Percentiles rank a stretch among this genome's conserved stretches.
These are phyloP conservation scores for Leptobrachium leishanense DNA, from an alignment of 2,113 vertebrate species.

Conservation along the genomic window DNA sequence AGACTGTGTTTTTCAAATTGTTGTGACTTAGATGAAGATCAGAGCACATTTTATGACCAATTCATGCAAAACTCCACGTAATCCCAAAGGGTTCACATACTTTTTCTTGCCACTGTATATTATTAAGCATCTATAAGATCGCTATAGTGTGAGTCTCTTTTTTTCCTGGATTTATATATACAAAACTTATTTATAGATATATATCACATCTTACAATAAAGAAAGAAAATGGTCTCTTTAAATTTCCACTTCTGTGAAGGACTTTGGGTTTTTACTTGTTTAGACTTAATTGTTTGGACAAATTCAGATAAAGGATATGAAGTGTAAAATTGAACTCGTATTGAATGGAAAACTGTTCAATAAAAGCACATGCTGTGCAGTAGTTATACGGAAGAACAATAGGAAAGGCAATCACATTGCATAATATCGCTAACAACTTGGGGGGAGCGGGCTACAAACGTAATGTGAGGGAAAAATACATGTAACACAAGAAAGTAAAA, in stretches of 20 bases:
- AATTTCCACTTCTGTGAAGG: slow-evolving; percentile 38
- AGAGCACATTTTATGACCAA: too few species aligned
- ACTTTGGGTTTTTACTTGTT: slow-evolving; percentile 42
- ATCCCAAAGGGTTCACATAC: too few species aligned
- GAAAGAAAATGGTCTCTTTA: slow-evolving; percentile 13
- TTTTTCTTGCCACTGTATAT: too few species aligned
- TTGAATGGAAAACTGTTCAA: slow-evolving; percentile 46
- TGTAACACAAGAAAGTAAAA: slow-evolving; percentile 32
- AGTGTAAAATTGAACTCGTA: slow-evolving; percentile 49
- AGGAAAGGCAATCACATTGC: slow-evolving; percentile 41
- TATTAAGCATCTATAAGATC: too few species aligned
- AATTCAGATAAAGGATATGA: slow-evolving; percentile 49
- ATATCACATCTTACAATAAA: too few species aligned
- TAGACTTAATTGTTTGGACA: slow-evolving; percentile 48
- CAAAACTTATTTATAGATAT: too few species aligned
- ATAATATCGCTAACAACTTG: slow-evolving; percentile 39
- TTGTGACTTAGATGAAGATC: too few species aligned
- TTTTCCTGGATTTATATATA: too few species aligned
- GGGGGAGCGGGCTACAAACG: slow-evolving; percentile 23
- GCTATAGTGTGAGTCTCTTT: too few species aligned
- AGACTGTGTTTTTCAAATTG: too few species aligned
- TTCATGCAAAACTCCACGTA: too few species aligned
- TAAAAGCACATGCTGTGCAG: slow-evolving; percentile 49
- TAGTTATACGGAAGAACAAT: slow-evolving; percentile 46
- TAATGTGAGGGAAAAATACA: slow-evolving; percentile 10